phyloP scores from a whole-genome alignment of 2,888 invertebrate species.

The Amiota minor region DNA sequence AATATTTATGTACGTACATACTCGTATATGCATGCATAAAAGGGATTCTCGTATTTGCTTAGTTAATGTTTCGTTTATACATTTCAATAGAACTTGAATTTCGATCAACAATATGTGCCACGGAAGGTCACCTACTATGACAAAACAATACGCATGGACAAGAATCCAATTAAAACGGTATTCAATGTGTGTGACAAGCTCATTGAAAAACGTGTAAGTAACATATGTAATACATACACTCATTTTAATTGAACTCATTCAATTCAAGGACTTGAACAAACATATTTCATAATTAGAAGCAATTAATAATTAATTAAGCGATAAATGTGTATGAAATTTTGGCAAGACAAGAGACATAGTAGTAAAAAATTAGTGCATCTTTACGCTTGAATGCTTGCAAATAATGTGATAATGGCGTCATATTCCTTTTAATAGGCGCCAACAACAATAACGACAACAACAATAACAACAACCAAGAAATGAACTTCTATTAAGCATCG shows the following conservation, averaged over 20 bases:
- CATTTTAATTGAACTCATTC: neutral
- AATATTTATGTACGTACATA: too few relatives aligned
- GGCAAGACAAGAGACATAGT: neutral
- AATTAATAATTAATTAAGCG: slow-evolving; percentile 17
- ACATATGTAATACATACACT: neutral
- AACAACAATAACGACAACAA: neutral
- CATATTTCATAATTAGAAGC: neutral
- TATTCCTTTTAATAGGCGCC: slow-evolving; percentile 22
- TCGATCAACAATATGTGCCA: slow-evolving; percentile 86
- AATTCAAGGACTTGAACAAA: too few relatives aligned
- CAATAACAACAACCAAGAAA: neutral
- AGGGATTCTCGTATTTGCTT: neutral
- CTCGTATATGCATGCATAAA: slow-evolving; percentile 32
- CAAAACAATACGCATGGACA: slow-evolving; percentile 92
- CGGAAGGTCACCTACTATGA: slow-evolving; percentile 90
- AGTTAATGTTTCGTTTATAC: neutral
- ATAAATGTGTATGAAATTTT: neutral
- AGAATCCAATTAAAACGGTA: slow-evolving; percentile 95
- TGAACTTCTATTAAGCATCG: neutral
- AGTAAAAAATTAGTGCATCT: neutral
- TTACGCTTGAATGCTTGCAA: slow-evolving; percentile 11
- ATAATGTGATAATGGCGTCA: slow-evolving; percentile 47
- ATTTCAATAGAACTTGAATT: slow-evolving; percentile 83
- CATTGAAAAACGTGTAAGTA: slow-evolving; percentile 85
- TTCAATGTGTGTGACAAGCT: slow-evolving; percentile 93